These are phyloP conservation scores for Halcyon leucocephala DNA, from an alignment of 2,797 vertebrate genomes.

Conservation along the genomic window DNA sequence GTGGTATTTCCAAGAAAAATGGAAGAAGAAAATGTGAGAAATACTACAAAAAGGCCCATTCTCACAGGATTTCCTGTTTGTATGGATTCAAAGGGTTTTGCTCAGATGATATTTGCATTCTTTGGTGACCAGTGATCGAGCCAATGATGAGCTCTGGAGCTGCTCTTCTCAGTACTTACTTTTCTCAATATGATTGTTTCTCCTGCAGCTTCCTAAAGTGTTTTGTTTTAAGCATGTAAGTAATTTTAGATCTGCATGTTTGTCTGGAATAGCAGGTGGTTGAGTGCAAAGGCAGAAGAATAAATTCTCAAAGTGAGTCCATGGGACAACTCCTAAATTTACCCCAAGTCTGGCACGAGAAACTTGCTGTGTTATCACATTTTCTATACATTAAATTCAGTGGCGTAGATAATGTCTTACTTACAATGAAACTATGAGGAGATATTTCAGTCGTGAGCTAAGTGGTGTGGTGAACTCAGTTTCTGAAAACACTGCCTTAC, in stretches of 20 bases:
- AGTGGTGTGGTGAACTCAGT: not conserved
- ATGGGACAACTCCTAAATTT: not conserved
- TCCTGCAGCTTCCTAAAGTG: not conserved
- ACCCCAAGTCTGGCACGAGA: not conserved
- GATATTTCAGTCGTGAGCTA: slow-evolving; percentile 51
- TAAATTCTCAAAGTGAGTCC: slow-evolving; percentile 71
- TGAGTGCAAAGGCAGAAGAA: slow-evolving; percentile 41
- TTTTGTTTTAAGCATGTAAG: slow-evolving; percentile 48
- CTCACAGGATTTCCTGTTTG: not conserved
- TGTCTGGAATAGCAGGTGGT: slow-evolving; percentile 52
- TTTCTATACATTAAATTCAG: slow-evolving; percentile 59
- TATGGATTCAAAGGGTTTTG: not conserved
- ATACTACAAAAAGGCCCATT: slow-evolving; percentile 12
- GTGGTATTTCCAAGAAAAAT: slow-evolving; percentile 58
- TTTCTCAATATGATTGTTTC: not conserved
- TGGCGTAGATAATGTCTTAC: slow-evolving; percentile 63
- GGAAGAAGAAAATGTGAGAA: slow-evolving; percentile 29
- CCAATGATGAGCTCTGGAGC: not conserved
- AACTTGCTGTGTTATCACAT: not conserved
- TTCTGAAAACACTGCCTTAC: not conserved
- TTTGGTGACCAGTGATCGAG: not conserved
- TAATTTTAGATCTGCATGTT: slow-evolving; percentile 36
- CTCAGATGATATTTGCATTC: not conserved
- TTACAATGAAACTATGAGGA: slow-evolving; percentile 71
- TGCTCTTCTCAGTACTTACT: not conserved